Percentiles rank a stretch among this genome's conserved stretches.
These are phyloP conservation scores for Tympanoctomys barrerae DNA, from an alignment of 2,797 vertebrate species.

Conservation along the genomic window DNA sequence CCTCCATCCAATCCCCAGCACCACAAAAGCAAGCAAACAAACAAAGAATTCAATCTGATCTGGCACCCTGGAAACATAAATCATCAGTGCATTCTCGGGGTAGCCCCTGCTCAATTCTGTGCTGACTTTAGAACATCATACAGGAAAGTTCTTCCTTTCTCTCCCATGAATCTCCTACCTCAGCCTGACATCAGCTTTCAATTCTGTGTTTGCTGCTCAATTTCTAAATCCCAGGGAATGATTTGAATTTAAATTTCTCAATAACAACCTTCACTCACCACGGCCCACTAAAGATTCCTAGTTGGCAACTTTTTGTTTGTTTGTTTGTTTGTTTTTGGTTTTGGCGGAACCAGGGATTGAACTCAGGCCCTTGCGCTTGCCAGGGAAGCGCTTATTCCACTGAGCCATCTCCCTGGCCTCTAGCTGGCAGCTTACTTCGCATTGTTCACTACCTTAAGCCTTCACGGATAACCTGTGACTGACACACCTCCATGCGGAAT, in stretches of 20 bases:
- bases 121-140: background rate
- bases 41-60: too few relatives aligned
- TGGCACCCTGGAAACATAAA: too few relatives aligned
- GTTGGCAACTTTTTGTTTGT: rapidly evolving
- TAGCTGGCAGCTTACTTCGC: rapidly evolving
- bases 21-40: too few relatives aligned
- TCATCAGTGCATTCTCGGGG: rapidly evolving
- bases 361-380: too few relatives aligned
- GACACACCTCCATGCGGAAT: background rate
- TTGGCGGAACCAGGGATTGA: too few relatives aligned
- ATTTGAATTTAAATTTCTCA: background rate
- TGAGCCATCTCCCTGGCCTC: too few relatives aligned
- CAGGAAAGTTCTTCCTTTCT: background rate
- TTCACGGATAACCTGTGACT: background rate
- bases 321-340: too few relatives aligned
- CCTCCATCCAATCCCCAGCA: too few relatives aligned
- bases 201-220: background rate
- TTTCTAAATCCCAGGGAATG: background rate
- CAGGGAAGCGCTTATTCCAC: too few relatives aligned
- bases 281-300: too few relatives aligned
- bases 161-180: rapidly evolving
- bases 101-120: rapidly evolving
- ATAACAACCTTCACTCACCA: background rate
- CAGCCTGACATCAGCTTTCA: background rate
- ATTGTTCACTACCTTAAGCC: too few relatives aligned